phyloP scores from a whole-genome alignment of 2,113 vertebrate species.

The Caretta caretta region DNA sequence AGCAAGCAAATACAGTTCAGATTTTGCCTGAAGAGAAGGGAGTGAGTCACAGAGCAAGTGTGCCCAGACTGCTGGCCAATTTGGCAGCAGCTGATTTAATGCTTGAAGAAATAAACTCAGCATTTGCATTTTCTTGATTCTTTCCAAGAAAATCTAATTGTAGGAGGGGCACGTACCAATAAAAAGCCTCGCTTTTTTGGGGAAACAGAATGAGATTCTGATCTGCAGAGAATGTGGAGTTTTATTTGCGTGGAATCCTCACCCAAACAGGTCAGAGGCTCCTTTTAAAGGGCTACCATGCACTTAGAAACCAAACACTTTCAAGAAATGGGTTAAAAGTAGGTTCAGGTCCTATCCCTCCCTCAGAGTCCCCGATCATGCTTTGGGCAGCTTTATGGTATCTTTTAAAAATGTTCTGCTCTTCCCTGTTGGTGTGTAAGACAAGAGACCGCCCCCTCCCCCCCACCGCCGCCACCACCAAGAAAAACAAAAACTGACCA shows the following conservation, averaged over 20 bases:
- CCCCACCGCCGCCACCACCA: background rate
- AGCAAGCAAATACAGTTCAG: background rate
- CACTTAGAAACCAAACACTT: background rate
- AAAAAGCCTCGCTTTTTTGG: background rate
- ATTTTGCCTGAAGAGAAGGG: background rate
- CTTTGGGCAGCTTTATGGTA: conserved; percentile 1
- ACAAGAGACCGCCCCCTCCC: background rate
- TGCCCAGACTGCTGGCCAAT: accelerated
- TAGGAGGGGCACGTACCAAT: background rate
- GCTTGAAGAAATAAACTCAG: background rate
- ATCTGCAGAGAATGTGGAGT: accelerated
- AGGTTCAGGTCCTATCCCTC: background rate
- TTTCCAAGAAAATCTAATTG: background rate
- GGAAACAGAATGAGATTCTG: background rate
- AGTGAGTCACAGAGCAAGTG: background rate
- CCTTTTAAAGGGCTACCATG: background rate
- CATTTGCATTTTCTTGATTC: background rate
- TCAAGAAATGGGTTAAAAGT: background rate
- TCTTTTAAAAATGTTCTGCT: background rate
- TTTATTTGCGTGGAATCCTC: background rate
- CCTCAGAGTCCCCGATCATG: background rate
- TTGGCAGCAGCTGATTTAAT: background rate
- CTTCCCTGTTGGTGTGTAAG: conserved; percentile 37
- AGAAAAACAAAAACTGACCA: background rate
- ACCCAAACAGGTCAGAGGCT: background rate